Percentiles rank a stretch among this genome's conserved stretches.
These are phyloP conservation scores for Calyptommatus sinebrachiatus DNA, from an alignment of 2,113 vertebrate genomes.

Conservation along the genomic window DNA sequence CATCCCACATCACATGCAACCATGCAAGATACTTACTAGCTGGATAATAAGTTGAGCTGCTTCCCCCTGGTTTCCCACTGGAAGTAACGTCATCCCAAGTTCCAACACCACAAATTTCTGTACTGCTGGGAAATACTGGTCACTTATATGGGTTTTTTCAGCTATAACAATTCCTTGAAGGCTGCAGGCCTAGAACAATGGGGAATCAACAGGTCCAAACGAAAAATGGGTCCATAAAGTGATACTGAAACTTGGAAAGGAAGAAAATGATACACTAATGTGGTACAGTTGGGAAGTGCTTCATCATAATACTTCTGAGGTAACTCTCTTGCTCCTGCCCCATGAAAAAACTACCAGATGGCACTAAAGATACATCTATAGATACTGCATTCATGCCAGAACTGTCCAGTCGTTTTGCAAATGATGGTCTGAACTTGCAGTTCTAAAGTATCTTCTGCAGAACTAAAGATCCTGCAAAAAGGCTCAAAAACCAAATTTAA, in stretches of 20 bases:
- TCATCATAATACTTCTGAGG: too few species aligned
- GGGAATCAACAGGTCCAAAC: not conserved
- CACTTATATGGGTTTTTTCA: slow-evolving; percentile 82
- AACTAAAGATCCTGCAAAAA: too few species aligned
- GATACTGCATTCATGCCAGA: too few species aligned
- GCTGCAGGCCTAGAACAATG: slow-evolving; percentile 69
- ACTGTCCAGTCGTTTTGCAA: too few species aligned
- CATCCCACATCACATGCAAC: not conserved
- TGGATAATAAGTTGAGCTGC: slow-evolving; percentile 85
- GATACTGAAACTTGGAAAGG: not conserved
- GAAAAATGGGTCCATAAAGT: not conserved
- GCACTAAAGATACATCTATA: too few species aligned
- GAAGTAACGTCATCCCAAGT: slow-evolving; percentile 87
- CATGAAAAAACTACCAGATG: too few species aligned
- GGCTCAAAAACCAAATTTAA: too few species aligned
- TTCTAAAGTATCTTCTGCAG: too few species aligned
- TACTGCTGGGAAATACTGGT: slow-evolving; percentile 83
- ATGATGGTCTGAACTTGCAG: too few species aligned
- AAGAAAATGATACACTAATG: not conserved
- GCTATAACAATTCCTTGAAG: slow-evolving; percentile 81
- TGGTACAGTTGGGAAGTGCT: too few species aligned
- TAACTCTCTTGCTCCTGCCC: too few species aligned
- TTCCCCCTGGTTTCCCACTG: slow-evolving; percentile 79
- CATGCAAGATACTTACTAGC: slow-evolving; percentile 73
- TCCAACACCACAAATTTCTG: slow-evolving; percentile 89